Evolutionary conservation across 2,113 vertebrate species (phyloP), one percentile per base, ranked within the genome.

Genomic region (Oreocharis arfaki): DNA sequence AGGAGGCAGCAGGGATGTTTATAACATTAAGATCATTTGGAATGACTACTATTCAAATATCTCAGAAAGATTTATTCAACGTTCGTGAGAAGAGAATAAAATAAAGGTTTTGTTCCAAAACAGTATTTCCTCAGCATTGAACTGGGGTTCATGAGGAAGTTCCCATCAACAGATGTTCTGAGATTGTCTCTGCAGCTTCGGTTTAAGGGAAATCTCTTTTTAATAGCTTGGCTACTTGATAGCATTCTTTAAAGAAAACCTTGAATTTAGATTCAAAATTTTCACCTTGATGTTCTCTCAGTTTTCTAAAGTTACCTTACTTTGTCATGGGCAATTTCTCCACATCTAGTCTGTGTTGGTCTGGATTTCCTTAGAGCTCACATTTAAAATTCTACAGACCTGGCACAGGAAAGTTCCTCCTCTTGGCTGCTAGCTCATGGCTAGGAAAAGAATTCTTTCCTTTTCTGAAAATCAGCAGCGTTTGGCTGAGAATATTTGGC

Each of bases 11-110:
- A 86, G 18, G 59, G 52, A 60, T 16, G 6, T 52, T 82, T 0
- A 0, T 13, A 67, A 55, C 7, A 55, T n/a, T 35, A 61, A 70
- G 33, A 74, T 64, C 0, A 87, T 84, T 78, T 0, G 0, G 78
- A 93, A 93, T 27, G 7, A 73, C 35, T 69, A 23, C 16, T 73
- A 19, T 37, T 90, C 46, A 80, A 69, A 61, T 46, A 57, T 2
- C 33, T 76, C 7, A n/a, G 30, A 52, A 26, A 52, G 33, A 83
- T 85, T 75, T 91, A 67, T 69, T 70, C 7, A 4, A 21, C 1
- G 2, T 49, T 37, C 17, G 3, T 73, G 41, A 90, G 70, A 93
- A 93, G 41, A 7, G 17, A 83, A 83, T 52, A 69, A 53, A 87
- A 78, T 3, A 68, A 82, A 14, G 3, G 4, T 9, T 89, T 77